Base-by-base conservation (phyloP, 2,888 invertebrate species). In the Phortica magna region DNA sequence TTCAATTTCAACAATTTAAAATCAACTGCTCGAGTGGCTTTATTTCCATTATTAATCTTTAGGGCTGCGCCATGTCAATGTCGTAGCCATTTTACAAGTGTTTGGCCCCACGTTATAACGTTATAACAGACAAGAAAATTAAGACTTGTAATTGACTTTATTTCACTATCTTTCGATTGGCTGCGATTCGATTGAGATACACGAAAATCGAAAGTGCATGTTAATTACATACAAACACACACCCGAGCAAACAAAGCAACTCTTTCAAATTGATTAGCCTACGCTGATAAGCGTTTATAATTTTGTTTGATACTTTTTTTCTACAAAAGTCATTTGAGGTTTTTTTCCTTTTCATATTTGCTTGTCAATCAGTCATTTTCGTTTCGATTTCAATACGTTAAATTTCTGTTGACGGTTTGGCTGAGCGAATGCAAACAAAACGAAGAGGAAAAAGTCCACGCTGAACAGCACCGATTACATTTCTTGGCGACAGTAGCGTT, bases 171-270 rank as follows among this genome's bases (percentile, higher is more conserved):
- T 55, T 55, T 55, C 55, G 61, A 22, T 61, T 22, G 10, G 19
- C 61, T 61, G 17, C 19, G n/a, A 61, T 71, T 55, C 22, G 48
- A 43, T 55, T 53, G 53, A 53, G 22, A 53, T 39, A 42, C 84
- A 87, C 85, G 85, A 88, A 86, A 88, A 61, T 88, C 75, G 88
- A 88, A 85, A 88, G 85, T 88, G 85, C 88, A 84, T 84, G 86
- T 85, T 86, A 87, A 88, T 86, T 88, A 84, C 87, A 87, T 85
- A 74, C 31, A 72, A 31, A 55, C 14, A 55, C n/a, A 72, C 19
- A 48, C 17, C 22, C 31, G 31, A 31, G 5, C 31, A 31, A 31
- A 31, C 31, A 31, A 31, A 31, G 31, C 31, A 1, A 39, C 7
- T 19, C 68, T 22, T 4, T 17, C 68, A 71, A 55, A 19, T 19